phyloP scores from a whole-genome alignment of 2,797 vertebrate species.

The Emys orbicularis region DNA sequence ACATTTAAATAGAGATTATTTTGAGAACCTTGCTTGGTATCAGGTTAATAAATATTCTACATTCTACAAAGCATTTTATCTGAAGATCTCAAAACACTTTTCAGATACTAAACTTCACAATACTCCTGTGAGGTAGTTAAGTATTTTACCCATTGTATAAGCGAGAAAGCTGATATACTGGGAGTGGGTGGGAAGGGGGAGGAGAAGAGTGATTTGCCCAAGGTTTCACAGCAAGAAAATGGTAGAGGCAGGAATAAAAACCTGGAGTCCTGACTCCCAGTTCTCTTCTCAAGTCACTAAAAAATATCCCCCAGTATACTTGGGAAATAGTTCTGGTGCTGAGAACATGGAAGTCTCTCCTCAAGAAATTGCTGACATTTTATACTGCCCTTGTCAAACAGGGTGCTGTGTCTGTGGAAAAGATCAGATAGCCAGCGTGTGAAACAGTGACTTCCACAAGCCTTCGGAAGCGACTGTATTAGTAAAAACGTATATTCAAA shows the following conservation, averaged over 20 bases:
- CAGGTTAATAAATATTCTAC: background rate
- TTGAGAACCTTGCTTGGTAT: background rate
- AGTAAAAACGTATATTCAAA: background rate
- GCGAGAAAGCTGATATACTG: background rate
- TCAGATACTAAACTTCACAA: background rate
- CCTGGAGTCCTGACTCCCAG: background rate
- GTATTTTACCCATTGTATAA: background rate
- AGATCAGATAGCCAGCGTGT: background rate
- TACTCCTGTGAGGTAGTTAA: background rate
- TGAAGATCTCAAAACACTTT: background rate
- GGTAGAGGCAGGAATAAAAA: background rate
- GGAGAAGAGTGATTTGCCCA: background rate
- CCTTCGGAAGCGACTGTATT: background rate
- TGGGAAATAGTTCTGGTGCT: background rate
- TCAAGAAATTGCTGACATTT: background rate
- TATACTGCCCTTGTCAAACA: background rate
- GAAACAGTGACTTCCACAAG: background rate
- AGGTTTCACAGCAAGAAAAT: background rate
- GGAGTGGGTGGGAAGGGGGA: too few relatives aligned
- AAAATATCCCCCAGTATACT: background rate
- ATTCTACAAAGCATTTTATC: background rate
- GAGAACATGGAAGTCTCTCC: background rate
- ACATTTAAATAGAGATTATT: constrained; percentile 25
- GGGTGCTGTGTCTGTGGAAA: background rate
- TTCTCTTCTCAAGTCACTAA: background rate